These are phyloP conservation scores for Siniperca obscura DNA, from an alignment of 2,797 vertebrate species.

Conservation along the genomic window DNA sequence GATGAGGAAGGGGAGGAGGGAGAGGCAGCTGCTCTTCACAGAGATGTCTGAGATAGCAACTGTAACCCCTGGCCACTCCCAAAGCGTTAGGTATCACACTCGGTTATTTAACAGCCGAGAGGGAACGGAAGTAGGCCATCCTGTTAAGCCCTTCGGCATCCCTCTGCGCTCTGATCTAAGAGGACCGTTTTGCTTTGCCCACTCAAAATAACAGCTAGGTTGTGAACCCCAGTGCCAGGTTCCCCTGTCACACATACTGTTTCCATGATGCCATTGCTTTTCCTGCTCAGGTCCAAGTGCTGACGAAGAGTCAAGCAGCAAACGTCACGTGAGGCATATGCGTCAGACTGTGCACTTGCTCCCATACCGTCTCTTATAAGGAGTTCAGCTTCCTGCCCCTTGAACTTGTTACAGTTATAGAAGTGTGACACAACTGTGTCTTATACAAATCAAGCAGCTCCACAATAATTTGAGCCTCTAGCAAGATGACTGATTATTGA, in stretches of 20 bases:
- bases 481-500: constrained; percentile 20
- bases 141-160: constrained; percentile 81
- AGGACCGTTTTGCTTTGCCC: constrained; percentile 53
- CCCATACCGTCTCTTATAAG: constrained; percentile 78
- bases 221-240: constrained; percentile 63
- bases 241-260: constrained; percentile 69
- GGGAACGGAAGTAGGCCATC: constrained; percentile 81
- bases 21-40: constrained; percentile 81
- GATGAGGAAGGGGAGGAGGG: constrained; percentile 48
- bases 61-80: constrained; percentile 72
- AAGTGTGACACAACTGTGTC: constrained; percentile 55
- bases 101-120: constrained; percentile 67
- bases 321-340: constrained; percentile 55
- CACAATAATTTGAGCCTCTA: neutral
- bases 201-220: constrained; percentile 79
- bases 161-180: constrained; percentile 78
- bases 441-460: constrained; percentile 19
- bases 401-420: constrained; percentile 61
- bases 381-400: constrained; percentile 51
- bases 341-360: constrained; percentile 61
- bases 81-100: constrained; percentile 76
- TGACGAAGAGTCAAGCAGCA: constrained; percentile 58
- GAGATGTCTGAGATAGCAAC: constrained; percentile 79
- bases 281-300: constrained; percentile 60
- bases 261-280: constrained; percentile 79